These are phyloP conservation scores for Callimorpha dominula DNA, from an alignment of 2,888 invertebrate species.

Conservation along the genomic window DNA sequence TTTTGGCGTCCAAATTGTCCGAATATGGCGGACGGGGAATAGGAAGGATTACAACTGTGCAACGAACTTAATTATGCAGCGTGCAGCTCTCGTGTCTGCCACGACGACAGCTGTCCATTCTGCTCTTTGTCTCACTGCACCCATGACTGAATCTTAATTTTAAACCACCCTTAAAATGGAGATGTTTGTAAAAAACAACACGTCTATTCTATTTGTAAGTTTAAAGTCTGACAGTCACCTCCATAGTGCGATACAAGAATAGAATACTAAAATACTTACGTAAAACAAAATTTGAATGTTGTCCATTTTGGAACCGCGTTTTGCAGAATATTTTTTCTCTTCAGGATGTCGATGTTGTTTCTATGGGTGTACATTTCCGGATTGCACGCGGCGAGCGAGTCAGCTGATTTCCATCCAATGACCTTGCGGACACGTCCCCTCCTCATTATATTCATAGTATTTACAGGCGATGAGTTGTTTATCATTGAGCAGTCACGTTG, in stretches of 20 bases:
- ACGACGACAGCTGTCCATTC: conserved; percentile 66
- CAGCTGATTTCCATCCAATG: conserved; percentile 83
- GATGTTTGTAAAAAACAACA: conserved; percentile 32
- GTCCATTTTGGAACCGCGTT: conserved; percentile 48
- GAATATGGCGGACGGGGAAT: conserved; percentile 58
- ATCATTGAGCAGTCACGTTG: conserved; percentile 58
- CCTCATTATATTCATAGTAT: conserved; percentile 72
- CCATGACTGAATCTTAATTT: conserved; percentile 50
- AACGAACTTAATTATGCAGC: conserved; percentile 74
- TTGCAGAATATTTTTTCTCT: conserved; percentile 51
- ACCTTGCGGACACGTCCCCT: conserved; percentile 77
- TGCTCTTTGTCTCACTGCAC: conserved; percentile 55
- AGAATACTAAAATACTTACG: conserved; percentile 64
- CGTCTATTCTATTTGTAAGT: conserved; percentile 33
- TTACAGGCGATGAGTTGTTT: conserved; percentile 72
- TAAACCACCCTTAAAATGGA: conserved; percentile 43
- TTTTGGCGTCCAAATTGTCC: conserved; percentile 52
- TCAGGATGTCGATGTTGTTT: conserved; percentile 53
- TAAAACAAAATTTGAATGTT: conserved; percentile 50
- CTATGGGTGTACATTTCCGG: conserved; percentile 70
- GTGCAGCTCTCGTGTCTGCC: conserved; percentile 64
- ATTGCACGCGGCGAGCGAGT: conserved; percentile 72
- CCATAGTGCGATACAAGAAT: conserved; percentile 25
- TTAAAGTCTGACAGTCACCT: conserved; percentile 37
- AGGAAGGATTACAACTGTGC: conserved; percentile 69